Percentiles rank a stretch among this genome's conserved stretches.
Conservation (phyloP, 2,888 invertebrate species). For the Ernsta delagoae region DNA sequence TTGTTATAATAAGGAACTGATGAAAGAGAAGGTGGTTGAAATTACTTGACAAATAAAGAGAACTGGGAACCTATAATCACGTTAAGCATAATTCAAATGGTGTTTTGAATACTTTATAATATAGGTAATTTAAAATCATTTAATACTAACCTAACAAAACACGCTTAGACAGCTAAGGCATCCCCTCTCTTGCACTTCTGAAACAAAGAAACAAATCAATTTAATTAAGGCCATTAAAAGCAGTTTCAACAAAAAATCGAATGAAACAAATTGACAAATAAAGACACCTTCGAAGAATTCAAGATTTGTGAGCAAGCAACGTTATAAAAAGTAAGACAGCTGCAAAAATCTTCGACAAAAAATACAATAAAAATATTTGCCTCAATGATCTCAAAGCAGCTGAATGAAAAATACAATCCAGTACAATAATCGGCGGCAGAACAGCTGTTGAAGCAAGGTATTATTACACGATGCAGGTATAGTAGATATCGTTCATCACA, state of each 20-base stretch:
- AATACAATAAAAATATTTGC: slow-evolving; percentile 44
- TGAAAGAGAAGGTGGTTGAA: no score
- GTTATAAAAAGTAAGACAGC: slow-evolving; percentile 43
- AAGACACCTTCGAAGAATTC: background rate
- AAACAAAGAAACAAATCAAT: slow-evolving; percentile 56
- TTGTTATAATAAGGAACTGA: no score
- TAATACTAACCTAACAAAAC: slow-evolving; percentile 54
- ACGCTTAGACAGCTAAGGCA: slow-evolving; percentile 66
- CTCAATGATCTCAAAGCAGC: slow-evolving; percentile 43
- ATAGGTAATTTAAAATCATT: no score
- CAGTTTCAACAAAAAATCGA: background rate
- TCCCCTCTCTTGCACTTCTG: slow-evolving; percentile 79
- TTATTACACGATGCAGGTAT: no score
- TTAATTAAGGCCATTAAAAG: slow-evolving; percentile 2
- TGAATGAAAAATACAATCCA: slow-evolving; percentile 55
- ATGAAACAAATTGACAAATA: background rate
- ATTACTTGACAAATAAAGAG: no score
- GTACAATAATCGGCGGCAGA: slow-evolving; percentile 56
- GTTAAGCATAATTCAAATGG: no score
- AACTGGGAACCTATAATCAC: no score
- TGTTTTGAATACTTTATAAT: no score
- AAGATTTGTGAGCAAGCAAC: background rate
- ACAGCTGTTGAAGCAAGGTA: slow-evolving; percentile 60
- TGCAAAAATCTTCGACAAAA: slow-evolving; percentile 42
- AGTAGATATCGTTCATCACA: no score